Evolutionary conservation across 2,113 vertebrate genomes (phyloP).

Genomic region (Oophaga pumilio): DNA sequence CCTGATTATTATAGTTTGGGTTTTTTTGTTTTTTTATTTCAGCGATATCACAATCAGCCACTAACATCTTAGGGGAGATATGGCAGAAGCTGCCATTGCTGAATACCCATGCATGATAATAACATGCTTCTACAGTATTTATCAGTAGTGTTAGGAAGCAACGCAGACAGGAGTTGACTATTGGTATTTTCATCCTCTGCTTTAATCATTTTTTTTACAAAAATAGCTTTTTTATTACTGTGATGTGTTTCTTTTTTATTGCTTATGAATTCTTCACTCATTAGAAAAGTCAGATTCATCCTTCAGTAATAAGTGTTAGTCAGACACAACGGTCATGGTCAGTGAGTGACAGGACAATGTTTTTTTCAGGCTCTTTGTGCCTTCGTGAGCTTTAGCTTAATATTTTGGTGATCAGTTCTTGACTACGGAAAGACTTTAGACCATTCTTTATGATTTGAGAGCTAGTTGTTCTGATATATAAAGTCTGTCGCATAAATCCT

Average conservation of each 20-base stretch:
- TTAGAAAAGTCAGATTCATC: neutral
- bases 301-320: neutral
- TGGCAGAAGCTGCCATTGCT: neutral
- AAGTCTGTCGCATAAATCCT: neutral
- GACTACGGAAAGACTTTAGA: neutral
- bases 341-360: neutral
- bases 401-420: neutral
- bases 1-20: neutral
- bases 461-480: neutral
- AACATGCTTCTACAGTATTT: constrained; percentile 7
- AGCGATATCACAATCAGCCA: constrained; percentile 31
- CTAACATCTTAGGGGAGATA: constrained; percentile 57
- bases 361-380: neutral
- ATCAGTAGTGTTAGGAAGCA: neutral
- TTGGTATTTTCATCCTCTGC: neutral
- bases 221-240: neutral
- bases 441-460: neutral
- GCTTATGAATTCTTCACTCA: neutral
- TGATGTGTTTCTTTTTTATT: neutral
- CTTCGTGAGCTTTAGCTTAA: neutral
- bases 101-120: neutral
- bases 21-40: neutral
- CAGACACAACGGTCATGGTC: neutral
- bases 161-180: neutral
- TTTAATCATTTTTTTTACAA: neutral